phyloP scores from a whole-genome alignment of 2,113 vertebrate species.

The Axis porcinus region DNA sequence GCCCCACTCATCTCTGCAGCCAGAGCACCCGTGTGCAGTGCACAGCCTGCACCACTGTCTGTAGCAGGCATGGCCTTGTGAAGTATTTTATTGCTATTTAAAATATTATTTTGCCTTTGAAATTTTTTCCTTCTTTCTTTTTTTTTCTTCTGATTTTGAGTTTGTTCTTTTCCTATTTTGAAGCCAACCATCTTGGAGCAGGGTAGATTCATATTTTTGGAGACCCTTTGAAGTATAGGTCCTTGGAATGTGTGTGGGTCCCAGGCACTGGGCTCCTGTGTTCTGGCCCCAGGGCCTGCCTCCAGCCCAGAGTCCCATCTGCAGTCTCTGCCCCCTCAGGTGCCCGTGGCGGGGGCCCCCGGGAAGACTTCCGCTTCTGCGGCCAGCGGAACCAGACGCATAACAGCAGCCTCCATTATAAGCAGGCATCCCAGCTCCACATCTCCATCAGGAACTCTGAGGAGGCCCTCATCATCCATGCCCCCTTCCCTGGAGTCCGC shows the following conservation, averaged over 20 bases:
- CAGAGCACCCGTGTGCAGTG: background rate
- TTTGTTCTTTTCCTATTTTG: background rate
- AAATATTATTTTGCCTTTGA: background rate
- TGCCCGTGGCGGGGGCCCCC: fast-evolving
- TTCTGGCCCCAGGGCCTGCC: background rate
- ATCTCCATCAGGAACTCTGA: constrained; percentile 74
- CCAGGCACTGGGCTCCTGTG: background rate
- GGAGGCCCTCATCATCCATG: constrained; percentile 22
- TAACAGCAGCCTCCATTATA: constrained; percentile 55
- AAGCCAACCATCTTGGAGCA: background rate
- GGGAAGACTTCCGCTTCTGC: constrained; percentile 79
- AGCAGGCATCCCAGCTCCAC: fast-evolving
- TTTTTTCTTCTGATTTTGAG: background rate
- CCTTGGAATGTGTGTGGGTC: background rate
- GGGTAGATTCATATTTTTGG: background rate
- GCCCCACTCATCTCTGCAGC: background rate
- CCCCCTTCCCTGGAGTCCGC: constrained; percentile 44
- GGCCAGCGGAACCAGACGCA: constrained; percentile 79
- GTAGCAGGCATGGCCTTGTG: background rate
- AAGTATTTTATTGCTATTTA: background rate
- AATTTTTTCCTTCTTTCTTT: background rate
- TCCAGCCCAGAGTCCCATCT: background rate
- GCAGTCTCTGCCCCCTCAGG: constrained; percentile 50
- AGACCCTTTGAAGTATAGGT: background rate
- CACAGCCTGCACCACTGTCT: background rate